Base-by-base conservation (phyloP, 2,797 vertebrate genomes). In the Odontamblyopus rebecca region DNA sequence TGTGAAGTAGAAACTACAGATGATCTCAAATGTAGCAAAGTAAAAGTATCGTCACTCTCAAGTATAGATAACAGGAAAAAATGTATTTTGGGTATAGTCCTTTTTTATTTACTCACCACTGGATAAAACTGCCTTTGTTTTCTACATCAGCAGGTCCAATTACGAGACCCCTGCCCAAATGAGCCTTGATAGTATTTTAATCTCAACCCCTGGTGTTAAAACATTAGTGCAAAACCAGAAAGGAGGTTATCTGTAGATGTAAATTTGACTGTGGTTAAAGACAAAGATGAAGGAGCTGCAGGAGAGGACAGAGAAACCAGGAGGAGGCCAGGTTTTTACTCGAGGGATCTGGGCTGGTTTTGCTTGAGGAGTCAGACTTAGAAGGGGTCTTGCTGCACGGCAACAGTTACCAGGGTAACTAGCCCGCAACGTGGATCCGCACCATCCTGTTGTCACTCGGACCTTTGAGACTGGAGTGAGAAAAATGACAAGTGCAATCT, bases 391-490 rank as follows among this genome's bases (percentile, higher is more conserved):
- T 71, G 91, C 90, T 91, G 90, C 89, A 89, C 86, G 71, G 88
- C 92, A 90, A 86, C 93, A 86, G 95, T 96, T 96, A 96, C 95
- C 94, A 91, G 80, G 92, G 94, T 91, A 96, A 96, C 94, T 73
- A 90, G 93, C 92, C 89, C 82, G 87, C 80, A 78, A 81, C 70
- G 59, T 61, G 65, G 85, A 82, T 90, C 90, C 76, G 88, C 81
- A 84, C 86, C 86, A 82, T 91, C 90, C 88, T 56, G 77, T 86
- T 80, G 86, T 86, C 90, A 81, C 85, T 89, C 51, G 83, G 82
- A 93, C 89, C 94, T 94, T 94, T 75, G 87, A 87, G 84, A 91
- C 91, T 89, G 93, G 91, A 93, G 89, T 92, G 90, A 67, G 48
- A 92, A 90, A 93, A 82, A 92, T 53, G 79, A 90, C 73, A 88